Evolutionary conservation across 2,113 vertebrate genomes (phyloP).

Genomic region (Cichladusa arquata): DNA sequence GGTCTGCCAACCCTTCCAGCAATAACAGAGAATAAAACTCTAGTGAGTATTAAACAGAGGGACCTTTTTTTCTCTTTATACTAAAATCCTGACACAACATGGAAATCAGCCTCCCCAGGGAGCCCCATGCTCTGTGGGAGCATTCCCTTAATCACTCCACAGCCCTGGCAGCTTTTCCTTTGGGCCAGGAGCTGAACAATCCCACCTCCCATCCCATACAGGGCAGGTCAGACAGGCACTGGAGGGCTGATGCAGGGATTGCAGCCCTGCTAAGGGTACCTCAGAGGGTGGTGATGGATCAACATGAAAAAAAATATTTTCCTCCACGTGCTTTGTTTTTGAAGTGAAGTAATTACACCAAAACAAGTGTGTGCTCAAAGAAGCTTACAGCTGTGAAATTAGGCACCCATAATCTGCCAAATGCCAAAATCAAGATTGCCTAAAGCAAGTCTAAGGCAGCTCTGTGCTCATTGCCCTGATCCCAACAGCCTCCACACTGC

Average conservation of each 20-base stretch:
- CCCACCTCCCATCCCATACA: not conserved
- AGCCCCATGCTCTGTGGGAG: not conserved
- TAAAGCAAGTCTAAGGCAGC: not conserved
- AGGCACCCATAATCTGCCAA: not conserved
- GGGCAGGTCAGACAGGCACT: not conserved
- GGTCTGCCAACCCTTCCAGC: not conserved
- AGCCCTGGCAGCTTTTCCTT: not conserved
- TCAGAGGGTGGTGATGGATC: not conserved
- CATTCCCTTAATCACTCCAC: accelerated
- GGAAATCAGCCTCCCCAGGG: not conserved
- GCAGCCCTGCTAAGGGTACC: not conserved
- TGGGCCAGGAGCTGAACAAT: not conserved
- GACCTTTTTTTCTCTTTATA: not conserved
- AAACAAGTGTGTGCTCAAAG: not conserved
- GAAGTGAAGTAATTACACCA: not conserved
- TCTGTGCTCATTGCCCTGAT: not conserved
- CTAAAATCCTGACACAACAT: not conserved
- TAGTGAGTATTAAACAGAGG: not conserved
- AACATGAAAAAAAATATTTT: not conserved
- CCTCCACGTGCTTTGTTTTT: not conserved
- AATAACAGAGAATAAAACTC: not conserved
- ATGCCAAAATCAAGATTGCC: not conserved
- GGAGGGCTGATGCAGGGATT: not conserved
- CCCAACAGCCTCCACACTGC: not conserved
- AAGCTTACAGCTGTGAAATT: not conserved